Conservation (phyloP, 2,888 invertebrate species). For the Nemotelus nigrinus region DNA sequence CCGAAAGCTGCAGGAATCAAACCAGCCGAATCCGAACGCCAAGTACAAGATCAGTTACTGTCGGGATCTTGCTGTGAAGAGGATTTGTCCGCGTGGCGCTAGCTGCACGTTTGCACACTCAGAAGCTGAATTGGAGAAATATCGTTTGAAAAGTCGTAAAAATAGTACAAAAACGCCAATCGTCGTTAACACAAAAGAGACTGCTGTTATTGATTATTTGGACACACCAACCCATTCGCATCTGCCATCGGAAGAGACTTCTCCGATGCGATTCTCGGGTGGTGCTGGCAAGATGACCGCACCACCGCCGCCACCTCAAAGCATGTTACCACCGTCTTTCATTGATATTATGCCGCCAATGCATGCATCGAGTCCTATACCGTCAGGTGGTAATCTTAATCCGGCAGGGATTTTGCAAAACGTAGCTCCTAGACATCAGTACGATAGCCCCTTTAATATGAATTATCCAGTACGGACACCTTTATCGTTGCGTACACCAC, state of each 20-base stretch:
- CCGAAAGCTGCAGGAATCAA: conserved; percentile 71
- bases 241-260: conserved; percentile 56
- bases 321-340: conserved; percentile 48
- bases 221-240: conserved; percentile 52
- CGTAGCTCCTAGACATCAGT: conserved; percentile 47
- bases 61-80: conserved; percentile 80
- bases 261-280: conserved; percentile 58
- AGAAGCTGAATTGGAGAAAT: conserved; percentile 87
- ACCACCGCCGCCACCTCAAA: conserved; percentile 50
- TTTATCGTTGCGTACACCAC: conserved; percentile 46
- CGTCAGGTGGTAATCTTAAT: conserved; percentile 43
- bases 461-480: conserved; percentile 46
- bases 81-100: conserved; percentile 85
- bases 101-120: conserved; percentile 94
- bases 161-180: conserved; percentile 60
- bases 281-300: conserved; percentile 47
- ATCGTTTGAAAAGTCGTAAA: conserved; percentile 74
- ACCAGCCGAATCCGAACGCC: conserved; percentile 70
- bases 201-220: conserved; percentile 52
- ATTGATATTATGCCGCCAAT: conserved; percentile 53
- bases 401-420: conserved; percentile 47
- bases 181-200: conserved; percentile 55
- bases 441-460: conserved; percentile 47
- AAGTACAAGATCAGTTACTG: conserved; percentile 94
- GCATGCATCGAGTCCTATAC: conserved; percentile 50